These are phyloP conservation scores for Pagetopsis macropterus DNA, from an alignment of 2,797 vertebrate species.

Conservation along the genomic window DNA sequence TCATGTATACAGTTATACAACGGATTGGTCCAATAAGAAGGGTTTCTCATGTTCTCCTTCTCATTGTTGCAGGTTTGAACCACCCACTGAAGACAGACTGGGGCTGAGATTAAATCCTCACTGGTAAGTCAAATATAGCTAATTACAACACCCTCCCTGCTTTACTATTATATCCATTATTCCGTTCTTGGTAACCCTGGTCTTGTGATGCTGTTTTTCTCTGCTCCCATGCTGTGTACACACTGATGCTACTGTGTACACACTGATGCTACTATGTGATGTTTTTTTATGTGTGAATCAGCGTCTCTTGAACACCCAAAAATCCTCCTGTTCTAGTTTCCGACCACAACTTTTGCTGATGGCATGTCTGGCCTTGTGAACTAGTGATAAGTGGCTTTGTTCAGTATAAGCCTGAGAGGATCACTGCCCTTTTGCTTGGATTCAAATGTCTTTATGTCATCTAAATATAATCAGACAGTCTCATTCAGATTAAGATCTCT, in stretches of 20 bases:
- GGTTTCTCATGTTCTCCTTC: not conserved
- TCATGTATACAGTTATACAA: not conserved
- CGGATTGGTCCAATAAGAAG: not conserved
- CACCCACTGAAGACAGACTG: slow-evolving; percentile 29
- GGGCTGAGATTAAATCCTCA: slow-evolving; percentile 29
- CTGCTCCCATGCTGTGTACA: not conserved
- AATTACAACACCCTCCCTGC: not conserved
- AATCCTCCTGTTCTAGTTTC: not conserved
- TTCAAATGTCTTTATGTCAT: not conserved
- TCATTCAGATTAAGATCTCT: too few species aligned
- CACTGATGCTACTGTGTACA: not conserved
- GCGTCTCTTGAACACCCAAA: not conserved
- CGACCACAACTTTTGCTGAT: slow-evolving; percentile 9
- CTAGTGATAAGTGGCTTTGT: slow-evolving; percentile 2
- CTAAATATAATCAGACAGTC: too few species aligned
- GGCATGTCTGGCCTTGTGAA: not conserved
- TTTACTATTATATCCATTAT: not conserved
- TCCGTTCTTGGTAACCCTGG: not conserved
- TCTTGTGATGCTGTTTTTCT: not conserved
- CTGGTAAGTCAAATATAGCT: slow-evolving; percentile 38
- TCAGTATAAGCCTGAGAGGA: not conserved
- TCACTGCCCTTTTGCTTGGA: not conserved
- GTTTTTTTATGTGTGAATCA: not conserved
- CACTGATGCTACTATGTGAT: not conserved
- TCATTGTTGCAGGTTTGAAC: slow-evolving; percentile 58